These are phyloP conservation scores for Girardinus metallicus DNA, from an alignment of 2,797 vertebrate genomes.

Conservation along the genomic window DNA sequence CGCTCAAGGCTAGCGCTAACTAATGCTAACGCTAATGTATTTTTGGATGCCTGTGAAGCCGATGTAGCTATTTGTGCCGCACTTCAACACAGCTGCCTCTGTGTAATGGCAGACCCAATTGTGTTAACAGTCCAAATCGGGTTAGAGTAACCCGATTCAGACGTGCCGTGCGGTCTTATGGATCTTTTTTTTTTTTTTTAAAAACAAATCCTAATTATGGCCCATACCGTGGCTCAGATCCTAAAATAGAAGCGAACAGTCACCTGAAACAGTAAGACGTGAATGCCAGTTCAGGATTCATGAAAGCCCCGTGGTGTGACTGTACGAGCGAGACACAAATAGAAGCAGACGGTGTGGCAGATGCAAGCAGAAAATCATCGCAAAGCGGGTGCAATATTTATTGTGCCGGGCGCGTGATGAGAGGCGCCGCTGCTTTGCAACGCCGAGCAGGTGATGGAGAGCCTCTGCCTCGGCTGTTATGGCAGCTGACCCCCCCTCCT, in stretches of 20 bases:
- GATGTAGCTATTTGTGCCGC: background rate
- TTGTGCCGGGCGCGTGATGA: conserved; percentile 58
- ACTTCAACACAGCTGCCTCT: conserved; percentile 2
- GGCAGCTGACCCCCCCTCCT: conserved; percentile 44
- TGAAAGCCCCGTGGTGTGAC: conserved; percentile 37
- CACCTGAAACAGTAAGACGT: conserved; percentile 31
- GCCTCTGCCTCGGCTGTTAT: conserved; percentile 36
- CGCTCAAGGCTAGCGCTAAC: background rate
- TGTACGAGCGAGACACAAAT: conserved; percentile 33
- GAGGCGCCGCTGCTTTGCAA: conserved; percentile 50
- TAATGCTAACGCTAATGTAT: background rate
- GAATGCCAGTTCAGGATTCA: conserved; percentile 42
- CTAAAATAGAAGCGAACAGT: conserved; percentile 59
- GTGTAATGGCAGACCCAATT: conserved; percentile 1
- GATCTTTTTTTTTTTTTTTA: background rate
- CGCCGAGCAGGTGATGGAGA: conserved; percentile 49
- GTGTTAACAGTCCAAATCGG: conserved; percentile 4
- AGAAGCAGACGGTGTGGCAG: conserved; percentile 16
- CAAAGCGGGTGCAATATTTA: conserved; percentile 43
- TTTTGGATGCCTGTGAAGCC: background rate
- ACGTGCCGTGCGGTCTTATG: conserved; percentile 10
- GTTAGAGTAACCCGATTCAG: background rate
- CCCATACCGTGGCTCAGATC: conserved; percentile 24
- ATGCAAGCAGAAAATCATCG: conserved; percentile 11
- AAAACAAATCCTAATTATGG: conserved; percentile 15